These are phyloP conservation scores for Argyrosomus regius DNA, from an alignment of 2,797 vertebrate species.

Conservation along the genomic window DNA sequence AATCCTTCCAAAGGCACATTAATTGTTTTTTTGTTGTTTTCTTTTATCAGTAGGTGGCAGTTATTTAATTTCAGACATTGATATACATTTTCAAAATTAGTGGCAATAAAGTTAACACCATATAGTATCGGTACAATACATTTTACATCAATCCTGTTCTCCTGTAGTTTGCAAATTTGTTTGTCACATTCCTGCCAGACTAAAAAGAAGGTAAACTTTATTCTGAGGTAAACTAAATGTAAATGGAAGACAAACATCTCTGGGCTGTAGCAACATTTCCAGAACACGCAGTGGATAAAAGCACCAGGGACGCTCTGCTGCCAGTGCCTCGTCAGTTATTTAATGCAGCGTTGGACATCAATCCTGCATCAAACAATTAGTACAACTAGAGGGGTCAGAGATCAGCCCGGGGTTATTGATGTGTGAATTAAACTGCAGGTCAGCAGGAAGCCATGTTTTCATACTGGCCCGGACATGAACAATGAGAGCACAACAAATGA, in stretches of 20 bases:
- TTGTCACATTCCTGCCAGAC: not conserved
- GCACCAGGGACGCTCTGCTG: constrained; percentile 33
- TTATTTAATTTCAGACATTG: not conserved
- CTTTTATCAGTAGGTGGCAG: not conserved
- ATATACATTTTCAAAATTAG: not conserved
- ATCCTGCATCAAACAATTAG: constrained; percentile 87
- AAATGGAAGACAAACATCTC: not conserved
- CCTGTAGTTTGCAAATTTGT: too few relatives aligned
- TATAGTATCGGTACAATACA: not conserved
- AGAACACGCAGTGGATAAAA: constrained; percentile 52
- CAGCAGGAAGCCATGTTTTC: constrained; percentile 87
- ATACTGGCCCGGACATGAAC: constrained; percentile 74
- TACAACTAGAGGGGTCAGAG: constrained; percentile 82
- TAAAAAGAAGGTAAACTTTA: not conserved
- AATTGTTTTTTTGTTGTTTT: not conserved
- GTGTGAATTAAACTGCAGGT: constrained; percentile 88
- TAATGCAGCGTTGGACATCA: constrained; percentile 82
- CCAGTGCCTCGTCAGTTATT: constrained; percentile 65
- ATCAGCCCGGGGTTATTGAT: constrained; percentile 85
- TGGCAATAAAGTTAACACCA: not conserved
- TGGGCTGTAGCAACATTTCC: constrained; percentile 39
- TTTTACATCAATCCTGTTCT: not conserved
- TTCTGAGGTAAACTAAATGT: constrained; percentile 9
- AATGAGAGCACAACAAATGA: constrained; percentile 83
- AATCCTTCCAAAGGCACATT: not conserved